phyloP scores from a whole-genome alignment of 2,888 invertebrate genomes.

The Strigamia transsilvanica region DNA sequence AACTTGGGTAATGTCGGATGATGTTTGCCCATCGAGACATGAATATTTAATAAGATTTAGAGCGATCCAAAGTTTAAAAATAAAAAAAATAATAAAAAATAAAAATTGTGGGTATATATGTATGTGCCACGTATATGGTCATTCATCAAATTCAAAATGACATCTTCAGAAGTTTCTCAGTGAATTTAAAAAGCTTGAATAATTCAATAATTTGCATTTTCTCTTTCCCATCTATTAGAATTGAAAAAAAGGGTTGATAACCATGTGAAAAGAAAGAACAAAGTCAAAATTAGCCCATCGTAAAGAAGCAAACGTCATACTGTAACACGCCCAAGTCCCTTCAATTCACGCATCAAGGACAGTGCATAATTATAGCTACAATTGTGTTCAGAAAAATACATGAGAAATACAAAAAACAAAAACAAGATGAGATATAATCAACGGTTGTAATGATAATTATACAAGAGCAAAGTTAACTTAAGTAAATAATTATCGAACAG shows the following conservation, averaged over 20 bases:
- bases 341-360: slow-evolving; percentile 45
- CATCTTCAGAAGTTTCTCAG: not conserved
- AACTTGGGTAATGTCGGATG: not conserved
- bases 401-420: slow-evolving; percentile 13
- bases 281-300: slow-evolving; percentile 38
- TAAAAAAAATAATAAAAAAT: no score
- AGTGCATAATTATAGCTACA: slow-evolving; percentile 37
- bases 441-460: not conserved
- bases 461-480: not conserved
- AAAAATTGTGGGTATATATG: no score
- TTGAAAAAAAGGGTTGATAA: slow-evolving; percentile 22
- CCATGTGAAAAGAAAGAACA: slow-evolving; percentile 20
- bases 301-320: slow-evolving; percentile 9
- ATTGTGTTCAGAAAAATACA: slow-evolving; percentile 14
- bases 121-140: no score
- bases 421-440: slow-evolving; percentile 14
- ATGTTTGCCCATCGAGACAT: no score
- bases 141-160: not conserved
- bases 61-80: not conserved
- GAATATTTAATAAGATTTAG: not conserved
- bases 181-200: not conserved
- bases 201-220: slow-evolving; percentile 25
- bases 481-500: not conserved
- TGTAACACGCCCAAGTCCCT: slow-evolving; percentile 29
- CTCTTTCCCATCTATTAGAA: slow-evolving; percentile 36